Evolutionary conservation across 1,140 invertebrate genomes (phyloP).

Genomic region (Drosophila subobscura): DNA sequence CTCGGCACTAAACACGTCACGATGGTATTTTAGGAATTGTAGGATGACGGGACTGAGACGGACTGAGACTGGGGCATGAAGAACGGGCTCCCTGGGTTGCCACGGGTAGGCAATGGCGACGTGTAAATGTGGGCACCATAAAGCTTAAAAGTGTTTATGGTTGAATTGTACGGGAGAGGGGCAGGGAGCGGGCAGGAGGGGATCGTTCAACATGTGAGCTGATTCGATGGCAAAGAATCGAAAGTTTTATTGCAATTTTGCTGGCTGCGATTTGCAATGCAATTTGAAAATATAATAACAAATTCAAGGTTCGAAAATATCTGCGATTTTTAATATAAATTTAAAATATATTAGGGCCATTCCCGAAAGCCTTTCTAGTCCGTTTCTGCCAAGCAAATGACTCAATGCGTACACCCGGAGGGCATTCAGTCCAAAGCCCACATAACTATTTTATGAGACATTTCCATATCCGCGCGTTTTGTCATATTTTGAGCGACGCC

Average conservation of each 20-base stretch:
- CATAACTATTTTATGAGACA: slow-evolving; percentile 47
- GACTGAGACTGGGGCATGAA: not conserved
- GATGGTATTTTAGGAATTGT: slow-evolving; percentile 48
- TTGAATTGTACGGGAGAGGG: slow-evolving; percentile 40
- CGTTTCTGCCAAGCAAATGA: slow-evolving; percentile 2
- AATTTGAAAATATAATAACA: not conserved
- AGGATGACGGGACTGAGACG: not conserved
- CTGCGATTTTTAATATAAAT: too few species aligned
- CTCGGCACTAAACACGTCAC: slow-evolving; percentile 55
- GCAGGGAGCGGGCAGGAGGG: not conserved
- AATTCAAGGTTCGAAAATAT: too few species aligned
- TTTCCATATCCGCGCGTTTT: slow-evolving; percentile 35
- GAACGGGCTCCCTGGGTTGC: slow-evolving; percentile 10
- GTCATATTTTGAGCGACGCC: slow-evolving; percentile 52
- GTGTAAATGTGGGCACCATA: slow-evolving; percentile 76
- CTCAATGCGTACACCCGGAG: slow-evolving; percentile 13
- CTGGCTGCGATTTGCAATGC: slow-evolving; percentile 4
- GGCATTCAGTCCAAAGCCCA: slow-evolving; percentile 9
- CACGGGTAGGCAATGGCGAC: slow-evolving; percentile 56
- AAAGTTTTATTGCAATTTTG: slow-evolving; percentile 31
- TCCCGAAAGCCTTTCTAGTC: too few species aligned
- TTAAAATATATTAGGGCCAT: too few species aligned
- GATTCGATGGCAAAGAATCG: slow-evolving; percentile 20
- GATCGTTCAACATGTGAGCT: slow-evolving; percentile 8
- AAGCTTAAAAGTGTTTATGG: slow-evolving; percentile 81